phyloP scores from a whole-genome alignment of 2,113 vertebrate genomes.

The Burhinus bistriatus region DNA sequence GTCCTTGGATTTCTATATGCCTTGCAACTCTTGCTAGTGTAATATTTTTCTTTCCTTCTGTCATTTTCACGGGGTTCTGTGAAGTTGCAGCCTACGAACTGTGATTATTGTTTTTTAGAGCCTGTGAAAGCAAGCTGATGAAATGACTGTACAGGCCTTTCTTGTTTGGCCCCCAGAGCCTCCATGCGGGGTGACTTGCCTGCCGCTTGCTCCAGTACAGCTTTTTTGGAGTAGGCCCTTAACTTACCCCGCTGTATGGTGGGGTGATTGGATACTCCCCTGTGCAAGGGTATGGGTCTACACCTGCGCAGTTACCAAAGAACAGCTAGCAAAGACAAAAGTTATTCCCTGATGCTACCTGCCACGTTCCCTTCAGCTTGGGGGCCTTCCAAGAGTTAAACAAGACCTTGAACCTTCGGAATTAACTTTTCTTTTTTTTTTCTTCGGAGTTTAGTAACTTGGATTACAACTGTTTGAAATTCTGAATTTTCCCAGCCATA shows the following conservation, averaged over 20 bases:
- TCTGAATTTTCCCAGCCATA: background rate
- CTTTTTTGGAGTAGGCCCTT: background rate
- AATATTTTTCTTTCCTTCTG: background rate
- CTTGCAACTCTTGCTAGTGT: background rate
- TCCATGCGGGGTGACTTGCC: background rate
- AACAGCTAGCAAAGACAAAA: background rate
- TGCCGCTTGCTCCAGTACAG: background rate
- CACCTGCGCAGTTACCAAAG: background rate
- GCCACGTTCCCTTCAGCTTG: background rate
- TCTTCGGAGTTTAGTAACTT: background rate
- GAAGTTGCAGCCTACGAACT: background rate
- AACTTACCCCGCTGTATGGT: background rate
- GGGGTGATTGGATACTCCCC: background rate
- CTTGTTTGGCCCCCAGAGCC: background rate
- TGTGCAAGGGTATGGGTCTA: background rate
- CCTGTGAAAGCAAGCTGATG: background rate
- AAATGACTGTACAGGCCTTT: background rate
- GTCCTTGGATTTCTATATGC: background rate
- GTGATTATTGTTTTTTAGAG: background rate
- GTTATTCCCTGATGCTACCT: background rate
- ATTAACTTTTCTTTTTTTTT: background rate
- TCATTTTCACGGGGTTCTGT: background rate
- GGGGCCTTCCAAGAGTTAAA: background rate
- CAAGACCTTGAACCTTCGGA: background rate
- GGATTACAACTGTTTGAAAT: background rate